phyloP scores from a whole-genome alignment of 2,113 vertebrate species.

The Struthio camelus region DNA sequence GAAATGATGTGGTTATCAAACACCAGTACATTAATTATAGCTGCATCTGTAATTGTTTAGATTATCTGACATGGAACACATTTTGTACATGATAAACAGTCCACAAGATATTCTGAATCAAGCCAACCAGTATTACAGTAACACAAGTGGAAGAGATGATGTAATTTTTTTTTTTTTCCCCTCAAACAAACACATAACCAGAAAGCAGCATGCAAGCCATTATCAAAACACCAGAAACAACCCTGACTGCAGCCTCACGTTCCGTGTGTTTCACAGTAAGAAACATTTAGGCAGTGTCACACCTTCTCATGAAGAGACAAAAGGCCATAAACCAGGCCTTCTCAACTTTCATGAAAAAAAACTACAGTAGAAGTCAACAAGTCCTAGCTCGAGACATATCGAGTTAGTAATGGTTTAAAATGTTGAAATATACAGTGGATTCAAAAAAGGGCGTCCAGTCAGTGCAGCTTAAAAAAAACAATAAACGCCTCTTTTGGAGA shows the following conservation, averaged over 20 bases:
- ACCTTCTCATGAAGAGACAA: conserved; percentile 98
- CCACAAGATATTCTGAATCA: background rate
- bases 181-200: conserved; percentile 54
- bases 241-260: conserved; percentile 97
- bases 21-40: background rate
- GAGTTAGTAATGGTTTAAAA: conserved; percentile 85
- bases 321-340: conserved; percentile 82
- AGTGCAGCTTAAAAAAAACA: conserved; percentile 85
- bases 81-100: conserved; percentile 15
- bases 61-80: background rate
- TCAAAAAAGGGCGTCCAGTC: conserved; percentile 77
- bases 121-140: conserved; percentile 26
- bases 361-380: conserved; percentile 84
- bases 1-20: background rate
- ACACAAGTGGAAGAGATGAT: conserved; percentile 28
- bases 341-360: conserved; percentile 97
- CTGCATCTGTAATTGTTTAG: background rate
- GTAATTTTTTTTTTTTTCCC: conserved; percentile 40
- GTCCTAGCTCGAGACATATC: conserved; percentile 81
- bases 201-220: conserved; percentile 87
- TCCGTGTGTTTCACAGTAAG: conserved; percentile 96
- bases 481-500: conserved; percentile 80
- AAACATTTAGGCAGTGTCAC: conserved; percentile 99
- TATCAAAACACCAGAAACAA: conserved; percentile 98
- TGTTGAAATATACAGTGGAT: conserved; percentile 79